phyloP scores from a whole-genome alignment of 2,888 invertebrate genomes.

The Xestia sexstrigata region DNA sequence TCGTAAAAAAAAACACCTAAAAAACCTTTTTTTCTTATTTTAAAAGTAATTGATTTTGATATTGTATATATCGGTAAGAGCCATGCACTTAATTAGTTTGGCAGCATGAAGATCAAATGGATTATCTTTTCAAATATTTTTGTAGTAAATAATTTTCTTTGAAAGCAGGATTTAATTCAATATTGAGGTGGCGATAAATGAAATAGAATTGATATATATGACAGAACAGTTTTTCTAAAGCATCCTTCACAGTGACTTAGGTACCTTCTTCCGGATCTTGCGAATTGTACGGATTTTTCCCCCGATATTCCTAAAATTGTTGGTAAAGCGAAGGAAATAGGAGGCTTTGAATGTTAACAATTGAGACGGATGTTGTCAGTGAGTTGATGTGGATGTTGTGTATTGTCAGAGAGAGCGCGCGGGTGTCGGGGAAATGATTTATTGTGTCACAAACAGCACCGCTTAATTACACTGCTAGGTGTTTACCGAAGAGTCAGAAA shows the following conservation, averaged over 20 bases:
- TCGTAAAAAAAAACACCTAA: background rate
- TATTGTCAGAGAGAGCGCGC: no score
- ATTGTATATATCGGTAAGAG: background rate
- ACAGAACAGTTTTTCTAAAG: conserved; percentile 22
- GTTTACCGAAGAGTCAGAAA: background rate
- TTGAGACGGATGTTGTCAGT: conserved; percentile 2
- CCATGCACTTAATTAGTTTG: conserved; percentile 1
- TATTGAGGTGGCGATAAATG: background rate
- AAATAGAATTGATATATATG: no score
- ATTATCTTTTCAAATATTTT: conserved; percentile 18
- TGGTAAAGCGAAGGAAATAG: conserved; percentile 13
- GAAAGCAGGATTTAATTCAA: background rate
- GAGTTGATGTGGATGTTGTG: no score
- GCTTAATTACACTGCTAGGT: background rate
- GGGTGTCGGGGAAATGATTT: background rate
- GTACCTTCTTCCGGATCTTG: conserved; percentile 10
- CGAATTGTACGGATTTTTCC: conserved; percentile 1
- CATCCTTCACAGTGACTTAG: background rate
- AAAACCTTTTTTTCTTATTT: conserved; percentile 6
- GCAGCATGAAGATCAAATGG: conserved; percentile 1
- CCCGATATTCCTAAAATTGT: background rate
- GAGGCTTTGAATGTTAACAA: conserved; percentile 15
- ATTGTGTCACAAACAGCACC: conserved; percentile 3
- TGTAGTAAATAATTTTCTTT: conserved; percentile 8
- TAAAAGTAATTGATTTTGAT: background rate